Conservation (phyloP, 2,797 vertebrate species). For the Phylloscopus collybita region DNA sequence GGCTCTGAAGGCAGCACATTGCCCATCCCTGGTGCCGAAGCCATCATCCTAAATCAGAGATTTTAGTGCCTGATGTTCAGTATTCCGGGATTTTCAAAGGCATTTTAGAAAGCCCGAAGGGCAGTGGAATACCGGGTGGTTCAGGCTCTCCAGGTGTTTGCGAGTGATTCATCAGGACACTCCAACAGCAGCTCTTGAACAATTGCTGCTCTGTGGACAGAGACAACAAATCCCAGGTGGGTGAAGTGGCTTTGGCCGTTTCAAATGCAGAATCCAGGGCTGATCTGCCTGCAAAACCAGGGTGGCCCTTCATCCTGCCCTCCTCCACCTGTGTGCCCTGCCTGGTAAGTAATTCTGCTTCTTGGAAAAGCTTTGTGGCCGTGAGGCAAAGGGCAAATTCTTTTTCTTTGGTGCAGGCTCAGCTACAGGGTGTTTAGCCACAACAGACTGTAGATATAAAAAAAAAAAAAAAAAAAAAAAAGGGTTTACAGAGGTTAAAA, state of each 20-base stretch:
- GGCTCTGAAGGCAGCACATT: background rate
- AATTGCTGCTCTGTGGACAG: background rate
- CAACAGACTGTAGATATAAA: background rate
- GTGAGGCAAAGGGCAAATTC: background rate
- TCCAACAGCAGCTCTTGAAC: background rate
- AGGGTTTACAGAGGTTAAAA: background rate
- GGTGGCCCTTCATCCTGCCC: background rate
- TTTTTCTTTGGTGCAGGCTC: background rate
- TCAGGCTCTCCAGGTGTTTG: background rate
- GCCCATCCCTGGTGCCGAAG: accelerated
- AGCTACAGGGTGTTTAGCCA: background rate
- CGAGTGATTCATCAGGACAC: accelerated
- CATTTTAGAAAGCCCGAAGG: background rate
- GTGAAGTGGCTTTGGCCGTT: background rate
- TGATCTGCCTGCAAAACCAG: background rate
- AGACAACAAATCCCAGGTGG: background rate
- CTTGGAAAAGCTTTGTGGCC: background rate
- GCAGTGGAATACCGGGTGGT: too few relatives aligned
- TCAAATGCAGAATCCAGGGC: background rate
- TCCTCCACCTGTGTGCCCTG: background rate
- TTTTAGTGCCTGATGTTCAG: background rate
- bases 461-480: background rate
- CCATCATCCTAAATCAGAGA: background rate
- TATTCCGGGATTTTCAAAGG: background rate
- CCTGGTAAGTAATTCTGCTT: background rate